Evolutionary conservation across 2,888 invertebrate genomes (phyloP).

Genomic region (Antheraea yamamai): DNA sequence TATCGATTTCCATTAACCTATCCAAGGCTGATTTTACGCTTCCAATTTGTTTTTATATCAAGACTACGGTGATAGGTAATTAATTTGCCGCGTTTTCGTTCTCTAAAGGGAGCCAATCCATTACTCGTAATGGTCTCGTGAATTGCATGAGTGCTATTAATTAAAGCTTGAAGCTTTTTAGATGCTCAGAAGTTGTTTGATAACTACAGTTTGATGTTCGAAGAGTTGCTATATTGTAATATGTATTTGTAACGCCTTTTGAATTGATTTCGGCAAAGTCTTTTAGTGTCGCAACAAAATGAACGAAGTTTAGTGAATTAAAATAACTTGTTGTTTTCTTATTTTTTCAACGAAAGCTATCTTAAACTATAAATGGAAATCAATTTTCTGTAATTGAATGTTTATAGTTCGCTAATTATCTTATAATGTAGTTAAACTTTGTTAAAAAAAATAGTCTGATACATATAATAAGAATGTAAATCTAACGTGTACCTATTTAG

Average conservation of each 20-base stretch:
- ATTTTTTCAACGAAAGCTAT: background rate
- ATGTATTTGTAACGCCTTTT: constrained; percentile 26
- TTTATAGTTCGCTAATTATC: too few species aligned
- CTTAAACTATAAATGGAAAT: background rate
- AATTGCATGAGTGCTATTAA: constrained; percentile 43
- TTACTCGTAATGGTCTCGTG: constrained; percentile 39
- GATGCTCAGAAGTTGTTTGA: constrained; percentile 43
- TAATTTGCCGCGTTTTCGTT: constrained; percentile 31
- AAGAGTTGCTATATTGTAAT: constrained; percentile 17
- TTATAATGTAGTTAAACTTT: too few species aligned
- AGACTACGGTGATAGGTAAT: constrained; percentile 27
- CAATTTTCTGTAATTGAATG: too few species aligned
- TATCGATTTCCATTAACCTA: constrained; percentile 41
- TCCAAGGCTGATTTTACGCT: constrained; percentile 27
- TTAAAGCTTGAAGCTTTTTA: constrained; percentile 44
- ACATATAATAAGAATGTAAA: too few species aligned
- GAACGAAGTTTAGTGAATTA: background rate
- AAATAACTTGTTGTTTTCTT: background rate
- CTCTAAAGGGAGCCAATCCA: constrained; percentile 40
- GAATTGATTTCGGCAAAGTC: background rate
- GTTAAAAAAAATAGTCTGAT: too few species aligned
- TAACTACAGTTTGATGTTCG: constrained; percentile 30
- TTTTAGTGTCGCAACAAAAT: background rate
- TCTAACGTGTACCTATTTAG: too few species aligned
- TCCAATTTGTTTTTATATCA: constrained; percentile 27